Evolutionary conservation across 2,888 invertebrate genomes (phyloP), one percentile per base, ranked within the genome.

Genomic region (Tachina fera): DNA sequence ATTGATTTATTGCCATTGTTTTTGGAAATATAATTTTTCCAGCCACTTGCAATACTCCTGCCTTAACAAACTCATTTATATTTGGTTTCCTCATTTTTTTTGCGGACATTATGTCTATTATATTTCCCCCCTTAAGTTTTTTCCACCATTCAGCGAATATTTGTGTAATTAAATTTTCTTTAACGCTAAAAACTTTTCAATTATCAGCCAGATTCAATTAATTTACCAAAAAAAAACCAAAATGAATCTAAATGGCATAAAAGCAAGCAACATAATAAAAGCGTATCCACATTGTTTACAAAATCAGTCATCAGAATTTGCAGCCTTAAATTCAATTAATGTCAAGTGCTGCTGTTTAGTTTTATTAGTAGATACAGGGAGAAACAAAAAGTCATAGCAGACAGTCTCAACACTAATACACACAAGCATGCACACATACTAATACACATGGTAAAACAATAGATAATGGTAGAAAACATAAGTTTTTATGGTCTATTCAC

Each of bases 321-420:
- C 68, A 86, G 74, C 88, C 87, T 88, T 90, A 92, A 92, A 92
- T 92, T 92, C 92, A 92, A 92, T 92, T 92, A 92, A 91, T 89
- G 89, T 92, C 91, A 91, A 92, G 92, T 90, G 91, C 89, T 89
- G 74, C 84, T 79, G 61, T 79, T 79, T 65, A 75, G 75, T 79
- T 56, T 9, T 49, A 43, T 47, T 31, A 31, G 5, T 8, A 75
- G 51, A 45, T 51, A 80, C 13, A 39, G 41, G 13, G 41, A 31
- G 3, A 43, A 41, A 67, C 47, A 22, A 71, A 31, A 56, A 61
- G 31, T n/a, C 51, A 45, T 31, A 60, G 60, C 1, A 72, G 60
- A 49, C 31, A 53, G 61, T 31, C 53, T 56, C 41, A n/a, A 51
- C 53, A 16, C 53, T 56, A 39, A 65, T 72, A 61, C n/a, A 56